Base-by-base conservation (phyloP, 1,140 invertebrate genomes). In the Anoplolepis gracilipes region DNA sequence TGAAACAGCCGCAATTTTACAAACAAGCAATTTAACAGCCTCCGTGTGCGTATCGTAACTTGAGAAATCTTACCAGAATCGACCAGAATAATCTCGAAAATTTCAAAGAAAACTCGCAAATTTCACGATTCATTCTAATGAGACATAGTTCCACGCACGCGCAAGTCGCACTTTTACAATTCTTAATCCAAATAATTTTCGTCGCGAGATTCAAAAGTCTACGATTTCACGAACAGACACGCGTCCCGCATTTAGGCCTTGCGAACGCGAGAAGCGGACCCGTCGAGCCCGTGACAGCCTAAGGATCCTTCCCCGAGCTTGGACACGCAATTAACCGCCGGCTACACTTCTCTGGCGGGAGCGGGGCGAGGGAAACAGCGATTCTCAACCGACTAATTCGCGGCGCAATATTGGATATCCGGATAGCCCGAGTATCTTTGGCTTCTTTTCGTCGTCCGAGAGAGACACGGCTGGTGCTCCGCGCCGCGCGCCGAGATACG, bases 271-370 rank as follows among this genome's bases (percentile, higher is more conserved):
- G 53, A 62, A 78, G 36, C 59, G 75, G 36, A 1, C 42, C 42
- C 53, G 33, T 88, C 85, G 85, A 46, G 88, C 86, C 88, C 90
- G 87, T 93, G 91, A 90, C 88, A 90, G 92, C 91, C 90, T 91
- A 91, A 92, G 92, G 92, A 93, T 93, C 91, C 91, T 92, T 91
- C 91, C 91, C 89, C 88, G 85, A 91, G 89, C 89, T 84, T 93
- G 93, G 93, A 94, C 93, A 91, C 92, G 93, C 92, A 94, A 94
- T 94, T 94, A 94, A 94, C 93, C 92, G 93, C 90, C 89, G 93
- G 93, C 92, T 94, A 93, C 92, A 92, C 88, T 91, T 90, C 90
- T 91, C 72, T 62, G 81, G 87, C 67, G 88, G 84, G 87, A 88
- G 85, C 89, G 87, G 91, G 86, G 53, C 46, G 70, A 57, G 39